A percentile compares a stretch with the other conserved stretches of the same genome.
Evolutionary conservation across 2,888 invertebrate genomes (phyloP).

Genomic region (Drosophila picticornis): DNA sequence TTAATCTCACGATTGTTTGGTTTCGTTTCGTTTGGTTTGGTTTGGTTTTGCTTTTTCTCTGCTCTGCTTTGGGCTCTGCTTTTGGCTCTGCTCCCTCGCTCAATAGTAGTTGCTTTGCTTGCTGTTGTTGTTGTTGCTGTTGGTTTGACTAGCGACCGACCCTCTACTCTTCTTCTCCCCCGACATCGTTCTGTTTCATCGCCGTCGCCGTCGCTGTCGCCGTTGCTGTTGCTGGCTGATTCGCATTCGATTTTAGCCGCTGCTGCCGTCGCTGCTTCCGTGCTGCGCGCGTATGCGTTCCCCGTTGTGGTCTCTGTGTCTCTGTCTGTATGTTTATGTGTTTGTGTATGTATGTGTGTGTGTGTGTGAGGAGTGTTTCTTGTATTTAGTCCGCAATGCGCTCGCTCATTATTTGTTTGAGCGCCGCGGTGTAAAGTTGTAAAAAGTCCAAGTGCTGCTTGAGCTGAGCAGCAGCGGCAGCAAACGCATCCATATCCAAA

Average conservation of each 20-base stretch:
- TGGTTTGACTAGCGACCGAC: conserved; percentile 58
- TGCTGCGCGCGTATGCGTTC: conserved; percentile 67
- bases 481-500: conserved; percentile 66
- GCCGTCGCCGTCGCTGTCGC: conserved; percentile 20
- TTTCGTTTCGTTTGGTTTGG: conserved; percentile 68
- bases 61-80: conserved; percentile 38
- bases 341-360: conserved; percentile 41
- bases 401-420: conserved; percentile 84
- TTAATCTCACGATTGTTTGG: conserved; percentile 81
- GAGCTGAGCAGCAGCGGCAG: conserved; percentile 51
- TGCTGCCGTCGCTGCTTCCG: conserved; percentile 68
- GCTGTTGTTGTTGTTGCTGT: conserved; percentile 36
- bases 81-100: conserved; percentile 66
- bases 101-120: conserved; percentile 69
- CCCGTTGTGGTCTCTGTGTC: conserved; percentile 62
- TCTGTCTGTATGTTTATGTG: conserved; percentile 40
- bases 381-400: conserved; percentile 80
- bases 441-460: conserved; percentile 78
- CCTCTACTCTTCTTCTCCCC: conserved; percentile 38
- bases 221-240: conserved; percentile 64
- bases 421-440: conserved; percentile 85
- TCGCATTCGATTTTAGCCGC: conserved; percentile 78
- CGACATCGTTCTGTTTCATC: conserved; percentile 54
- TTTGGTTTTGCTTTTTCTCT: conserved; percentile 50
- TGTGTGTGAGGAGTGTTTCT: conserved; percentile 78